Evolutionary conservation across 2,113 vertebrate species (phyloP), one percentile per base, ranked within the genome.

Genomic region (Salvelinus sp.): DNA sequence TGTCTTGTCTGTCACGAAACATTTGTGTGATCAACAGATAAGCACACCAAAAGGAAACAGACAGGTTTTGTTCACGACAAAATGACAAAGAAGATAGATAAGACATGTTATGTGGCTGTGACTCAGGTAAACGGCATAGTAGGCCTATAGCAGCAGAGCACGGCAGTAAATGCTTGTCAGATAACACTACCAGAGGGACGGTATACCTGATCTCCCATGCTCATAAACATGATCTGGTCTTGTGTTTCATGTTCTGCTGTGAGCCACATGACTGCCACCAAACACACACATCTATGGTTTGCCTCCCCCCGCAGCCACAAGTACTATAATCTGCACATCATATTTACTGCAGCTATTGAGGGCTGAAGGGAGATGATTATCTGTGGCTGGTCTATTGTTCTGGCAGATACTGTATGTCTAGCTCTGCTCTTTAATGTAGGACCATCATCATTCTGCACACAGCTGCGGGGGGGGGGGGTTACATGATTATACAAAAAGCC

Each of bases 321-420:
- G 48, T 50, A 50, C 28, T 75, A 30, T 71, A 72, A 78, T 86
- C 83, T 80, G 2, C 79, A 78, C 77, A 85, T 89, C 77, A 71
- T 78, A 18, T 79, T 82, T 81, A 79, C 48, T 83, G 70, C 76
- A 62, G 65, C 77, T 54, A 23, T 70, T 38, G 13, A 72, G 50
- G 27, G 33, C 57, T 5, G 13, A 73, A 14, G 10, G 7, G 23
- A 75, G 80, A 82, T 88, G 63, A 28, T 44, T 80, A 83, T 87
- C 84, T 76, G 3, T n/a, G 47, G 13, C 10, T 77, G 54, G 63
- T 60, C 68, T 74, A 73, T 73, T 76, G 62, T 69, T 67, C 63
- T 75, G 38, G 22, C 10, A 81, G 78, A 75, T 79, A 48, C 70
- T 70, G 74, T 57, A 72, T 0, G 1, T 10, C 75, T 77, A n/a